These are phyloP conservation scores for Leptonema lineaticorne DNA, from an alignment of 1,140 invertebrate species.

Conservation along the genomic window DNA sequence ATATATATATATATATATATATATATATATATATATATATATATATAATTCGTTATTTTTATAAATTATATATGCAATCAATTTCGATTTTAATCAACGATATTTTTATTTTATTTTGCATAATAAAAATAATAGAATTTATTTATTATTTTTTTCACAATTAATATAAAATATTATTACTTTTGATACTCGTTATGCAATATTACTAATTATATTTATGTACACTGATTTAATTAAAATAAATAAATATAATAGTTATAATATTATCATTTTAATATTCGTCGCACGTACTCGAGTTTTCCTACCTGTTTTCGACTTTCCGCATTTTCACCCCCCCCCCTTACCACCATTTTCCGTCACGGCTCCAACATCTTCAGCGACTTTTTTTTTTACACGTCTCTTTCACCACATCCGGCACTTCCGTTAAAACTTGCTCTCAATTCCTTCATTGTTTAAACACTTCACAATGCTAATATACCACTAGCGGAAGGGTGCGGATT, in stretches of 20 bases:
- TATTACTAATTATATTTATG: too few species aligned
- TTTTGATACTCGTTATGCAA: too few species aligned
- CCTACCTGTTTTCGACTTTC: conserved; percentile 27
- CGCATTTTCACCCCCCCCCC: not conserved
- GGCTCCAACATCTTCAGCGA: too few species aligned
- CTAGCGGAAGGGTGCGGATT: conserved; percentile 7
- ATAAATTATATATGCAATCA: too few species aligned
- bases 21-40: too few species aligned
- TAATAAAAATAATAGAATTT: too few species aligned
- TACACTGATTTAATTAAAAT: too few species aligned
- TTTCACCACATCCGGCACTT: conserved; percentile 7
- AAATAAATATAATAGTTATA: too few species aligned
- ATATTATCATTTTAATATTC: conserved; percentile 22
- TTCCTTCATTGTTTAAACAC: conserved; percentile 19
- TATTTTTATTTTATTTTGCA: not conserved
- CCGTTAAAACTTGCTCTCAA: not conserved
- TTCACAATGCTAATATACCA: conserved; percentile 26
- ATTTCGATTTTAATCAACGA: not conserved
- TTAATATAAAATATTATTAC: too few species aligned
- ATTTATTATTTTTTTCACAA: too few species aligned
- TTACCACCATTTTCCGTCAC: not conserved
- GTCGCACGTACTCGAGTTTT: conserved; percentile 20
- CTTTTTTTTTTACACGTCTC: not conserved
- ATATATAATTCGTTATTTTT: too few species aligned
- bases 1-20: too few species aligned